These are phyloP conservation scores for Cyprinella venusta DNA, from an alignment of 2,797 vertebrate genomes.

Conservation along the genomic window DNA sequence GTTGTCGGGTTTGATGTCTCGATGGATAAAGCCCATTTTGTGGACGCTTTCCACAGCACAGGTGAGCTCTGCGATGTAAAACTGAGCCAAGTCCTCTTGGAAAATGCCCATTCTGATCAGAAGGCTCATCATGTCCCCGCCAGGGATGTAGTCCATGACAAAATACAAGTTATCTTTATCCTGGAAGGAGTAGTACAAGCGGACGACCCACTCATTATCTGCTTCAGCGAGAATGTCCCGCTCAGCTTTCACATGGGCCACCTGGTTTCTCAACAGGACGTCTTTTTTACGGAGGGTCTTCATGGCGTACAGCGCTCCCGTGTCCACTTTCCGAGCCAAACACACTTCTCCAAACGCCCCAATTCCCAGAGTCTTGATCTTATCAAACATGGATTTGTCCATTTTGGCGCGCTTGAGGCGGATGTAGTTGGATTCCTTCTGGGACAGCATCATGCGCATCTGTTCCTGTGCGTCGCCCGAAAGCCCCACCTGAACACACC, in stretches of 20 bases:
- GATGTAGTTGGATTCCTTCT: constrained; percentile 99
- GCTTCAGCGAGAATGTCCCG: constrained; percentile 97
- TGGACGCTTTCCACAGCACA: constrained; percentile 98
- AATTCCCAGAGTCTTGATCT: constrained; percentile 96
- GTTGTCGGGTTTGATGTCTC: constrained; percentile 99
- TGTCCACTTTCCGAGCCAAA: constrained; percentile 94
- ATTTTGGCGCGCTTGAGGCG: constrained; percentile 97
- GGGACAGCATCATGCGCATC: constrained; percentile 98
- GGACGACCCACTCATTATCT: constrained; percentile 99
- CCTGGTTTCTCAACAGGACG: constrained; percentile 95
- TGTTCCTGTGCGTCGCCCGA: constrained; percentile 95
- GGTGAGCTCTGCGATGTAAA: constrained; percentile 96
- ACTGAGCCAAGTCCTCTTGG: constrained; percentile 92
- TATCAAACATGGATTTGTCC: constrained; percentile 98
- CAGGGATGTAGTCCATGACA: constrained; percentile 99
- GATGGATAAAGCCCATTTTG: constrained; percentile 99
- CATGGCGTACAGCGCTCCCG: constrained; percentile 93
- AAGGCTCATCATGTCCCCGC: constrained; percentile 99
- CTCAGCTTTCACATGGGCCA: constrained; percentile 98
- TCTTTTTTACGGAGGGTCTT: constrained; percentile 98
- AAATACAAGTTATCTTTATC: constrained; percentile 98
- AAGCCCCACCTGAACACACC: constrained; percentile 86
- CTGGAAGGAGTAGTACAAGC: constrained; percentile 98
- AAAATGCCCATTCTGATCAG: constrained; percentile 96
- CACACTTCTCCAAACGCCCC: constrained; percentile 98